A percentile compares a stretch with the other conserved stretches of the same genome.
These are phyloP conservation scores for Meleagris gallopavo DNA, from an alignment of 2,113 vertebrate genomes.

Conservation along the genomic window DNA sequence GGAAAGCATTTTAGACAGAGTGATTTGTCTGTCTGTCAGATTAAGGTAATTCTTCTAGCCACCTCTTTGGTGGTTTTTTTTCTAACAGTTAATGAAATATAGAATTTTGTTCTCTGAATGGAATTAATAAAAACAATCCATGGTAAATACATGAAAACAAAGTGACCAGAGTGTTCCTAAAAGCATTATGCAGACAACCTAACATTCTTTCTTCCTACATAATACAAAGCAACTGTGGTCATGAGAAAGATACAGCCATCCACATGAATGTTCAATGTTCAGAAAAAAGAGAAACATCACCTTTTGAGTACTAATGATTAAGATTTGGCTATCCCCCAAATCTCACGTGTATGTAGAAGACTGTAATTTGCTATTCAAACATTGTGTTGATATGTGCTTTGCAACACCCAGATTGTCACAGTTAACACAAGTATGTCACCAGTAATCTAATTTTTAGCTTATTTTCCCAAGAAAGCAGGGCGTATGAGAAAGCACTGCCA, in stretches of 20 bases:
- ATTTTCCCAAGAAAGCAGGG: neutral
- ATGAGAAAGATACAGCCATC: neutral
- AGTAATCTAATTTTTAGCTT: conserved; percentile 7
- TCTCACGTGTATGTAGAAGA: neutral
- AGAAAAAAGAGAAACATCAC: neutral
- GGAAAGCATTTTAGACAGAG: conserved; percentile 15
- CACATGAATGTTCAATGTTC: neutral
- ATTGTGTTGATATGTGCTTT: neutral
- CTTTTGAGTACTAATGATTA: neutral
- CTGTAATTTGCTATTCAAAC: neutral
- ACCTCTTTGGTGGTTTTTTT: neutral
- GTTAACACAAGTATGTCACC: neutral
- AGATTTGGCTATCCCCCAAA: neutral
- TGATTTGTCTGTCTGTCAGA: conserved; percentile 68
- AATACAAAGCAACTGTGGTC: neutral
- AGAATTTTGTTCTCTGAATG: conserved; percentile 17
- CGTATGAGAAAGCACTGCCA: neutral
- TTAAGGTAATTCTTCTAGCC: conserved; percentile 57
- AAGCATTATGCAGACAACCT: neutral
- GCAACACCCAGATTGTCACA: neutral
- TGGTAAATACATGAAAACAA: neutral
- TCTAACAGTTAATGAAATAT: conserved; percentile 11
- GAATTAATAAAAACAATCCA: neutral
- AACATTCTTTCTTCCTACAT: neutral
- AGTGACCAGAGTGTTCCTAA: neutral